Percentiles rank a stretch among this genome's conserved stretches.
Conservation (phyloP, 1,140 invertebrate species). For the Branchinecta lynchi region DNA sequence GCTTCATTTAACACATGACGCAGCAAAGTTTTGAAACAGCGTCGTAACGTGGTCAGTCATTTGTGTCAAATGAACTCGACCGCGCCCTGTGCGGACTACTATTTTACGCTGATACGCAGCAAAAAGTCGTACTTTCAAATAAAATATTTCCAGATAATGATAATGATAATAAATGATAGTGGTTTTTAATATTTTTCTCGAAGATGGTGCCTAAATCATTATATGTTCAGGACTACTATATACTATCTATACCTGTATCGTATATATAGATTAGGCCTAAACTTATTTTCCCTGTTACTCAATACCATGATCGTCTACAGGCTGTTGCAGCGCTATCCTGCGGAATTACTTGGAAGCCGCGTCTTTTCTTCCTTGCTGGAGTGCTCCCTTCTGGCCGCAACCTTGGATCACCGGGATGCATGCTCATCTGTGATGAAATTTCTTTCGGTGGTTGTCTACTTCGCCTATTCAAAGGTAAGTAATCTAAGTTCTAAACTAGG, state of each 20-base stretch:
- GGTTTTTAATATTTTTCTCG: too few species aligned
- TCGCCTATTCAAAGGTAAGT: slow-evolving; percentile 34
- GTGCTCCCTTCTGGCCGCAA: slow-evolving; percentile 61
- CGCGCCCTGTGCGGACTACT: too few species aligned
- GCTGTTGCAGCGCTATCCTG: slow-evolving; percentile 69
- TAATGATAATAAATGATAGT: too few species aligned
- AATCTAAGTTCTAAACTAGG: neutral
- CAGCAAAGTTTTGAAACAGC: too few species aligned
- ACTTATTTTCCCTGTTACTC: neutral
- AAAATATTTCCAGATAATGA: too few species aligned
- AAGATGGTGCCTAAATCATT: too few species aligned
- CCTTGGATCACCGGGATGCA: slow-evolving; percentile 84
- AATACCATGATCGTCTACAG: slow-evolving; percentile 33
- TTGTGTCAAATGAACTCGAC: too few species aligned
- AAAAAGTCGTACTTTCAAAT: too few species aligned
- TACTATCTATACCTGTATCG: neutral
- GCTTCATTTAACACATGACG: too few species aligned
- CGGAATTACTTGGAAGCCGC: slow-evolving; percentile 56
- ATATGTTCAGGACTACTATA: too few species aligned
- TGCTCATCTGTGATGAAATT: slow-evolving; percentile 93
- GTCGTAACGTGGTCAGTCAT: too few species aligned
- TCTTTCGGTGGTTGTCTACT: slow-evolving; percentile 58
- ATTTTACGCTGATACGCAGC: too few species aligned
- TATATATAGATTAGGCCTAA: slow-evolving; percentile 2
- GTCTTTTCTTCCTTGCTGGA: slow-evolving; percentile 57